Conservation (phyloP, 2,797 vertebrate species). For the Sylvilagus floridanus region DNA sequence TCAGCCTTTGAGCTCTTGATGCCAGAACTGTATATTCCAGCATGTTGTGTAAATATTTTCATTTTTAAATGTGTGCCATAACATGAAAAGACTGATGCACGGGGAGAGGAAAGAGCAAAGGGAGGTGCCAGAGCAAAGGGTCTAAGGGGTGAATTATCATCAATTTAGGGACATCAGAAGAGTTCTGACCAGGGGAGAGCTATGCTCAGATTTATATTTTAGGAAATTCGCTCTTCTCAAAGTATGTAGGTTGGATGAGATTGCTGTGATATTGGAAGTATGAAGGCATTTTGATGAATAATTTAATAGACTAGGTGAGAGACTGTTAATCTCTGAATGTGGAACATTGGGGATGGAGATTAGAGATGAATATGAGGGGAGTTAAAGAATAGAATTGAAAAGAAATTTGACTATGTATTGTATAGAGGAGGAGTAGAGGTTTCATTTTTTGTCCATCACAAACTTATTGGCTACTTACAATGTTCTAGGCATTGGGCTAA, state of each 20-base stretch:
- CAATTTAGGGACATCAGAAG: background rate
- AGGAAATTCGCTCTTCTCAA: background rate
- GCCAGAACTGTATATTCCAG: background rate
- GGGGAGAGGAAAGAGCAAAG: background rate
- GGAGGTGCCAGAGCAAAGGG: background rate
- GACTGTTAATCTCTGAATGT: background rate
- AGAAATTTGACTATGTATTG: background rate
- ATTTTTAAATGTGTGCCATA: background rate
- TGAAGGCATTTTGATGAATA: background rate
- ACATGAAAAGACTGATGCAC: background rate
- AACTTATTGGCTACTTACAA: background rate
- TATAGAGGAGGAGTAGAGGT: background rate
- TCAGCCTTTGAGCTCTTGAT: background rate
- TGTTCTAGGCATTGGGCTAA: background rate
- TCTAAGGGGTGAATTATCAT: background rate
- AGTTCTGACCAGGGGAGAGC: background rate
- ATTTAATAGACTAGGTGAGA: background rate
- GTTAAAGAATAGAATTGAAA: background rate
- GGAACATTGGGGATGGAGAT: background rate
- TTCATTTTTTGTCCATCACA: background rate
- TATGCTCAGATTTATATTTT: background rate
- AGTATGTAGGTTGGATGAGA: background rate
- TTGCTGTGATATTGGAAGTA: background rate
- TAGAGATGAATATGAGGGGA: background rate
- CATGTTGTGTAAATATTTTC: background rate